phyloP scores from a whole-genome alignment of 2,888 invertebrate species.

The Ectobius pallidus region DNA sequence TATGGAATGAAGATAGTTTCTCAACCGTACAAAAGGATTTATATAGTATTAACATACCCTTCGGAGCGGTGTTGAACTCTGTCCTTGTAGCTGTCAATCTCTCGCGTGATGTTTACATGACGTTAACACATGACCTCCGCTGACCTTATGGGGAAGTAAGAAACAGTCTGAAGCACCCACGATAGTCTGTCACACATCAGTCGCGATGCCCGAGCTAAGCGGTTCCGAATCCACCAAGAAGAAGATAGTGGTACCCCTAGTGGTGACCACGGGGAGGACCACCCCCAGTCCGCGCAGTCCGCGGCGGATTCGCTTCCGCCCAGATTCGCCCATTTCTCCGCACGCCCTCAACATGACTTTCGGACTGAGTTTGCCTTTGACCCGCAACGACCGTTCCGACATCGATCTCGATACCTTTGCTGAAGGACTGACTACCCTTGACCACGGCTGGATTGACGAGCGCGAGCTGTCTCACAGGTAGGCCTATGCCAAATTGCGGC shows the following conservation, averaged over 20 bases:
- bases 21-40: too few relatives aligned
- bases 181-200: too few relatives aligned
- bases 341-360: slow-evolving; percentile 43
- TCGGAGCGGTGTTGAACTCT: too few relatives aligned
- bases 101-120: background rate
- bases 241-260: background rate
- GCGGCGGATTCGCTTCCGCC: slow-evolving; percentile 22
- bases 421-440: slow-evolving; percentile 55
- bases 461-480: slow-evolving; percentile 66
- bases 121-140: background rate
- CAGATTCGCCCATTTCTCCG: slow-evolving; percentile 32
- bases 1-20: too few relatives aligned
- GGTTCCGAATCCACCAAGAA: background rate
- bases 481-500: too few relatives aligned
- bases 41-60: too few relatives aligned
- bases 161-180: too few relatives aligned
- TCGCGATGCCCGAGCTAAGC: slow-evolving; percentile 1
- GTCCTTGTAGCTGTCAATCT: too few relatives aligned
- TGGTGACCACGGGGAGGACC: too few relatives aligned
- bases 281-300: background rate
- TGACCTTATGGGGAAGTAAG: too few relatives aligned
- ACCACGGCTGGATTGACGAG: slow-evolving; percentile 61
- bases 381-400: slow-evolving; percentile 57
- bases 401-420: slow-evolving; percentile 63
- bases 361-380: slow-evolving; percentile 38